Base-by-base conservation (phyloP, 2,113 vertebrate species). In the Corythaixoides concolor region DNA sequence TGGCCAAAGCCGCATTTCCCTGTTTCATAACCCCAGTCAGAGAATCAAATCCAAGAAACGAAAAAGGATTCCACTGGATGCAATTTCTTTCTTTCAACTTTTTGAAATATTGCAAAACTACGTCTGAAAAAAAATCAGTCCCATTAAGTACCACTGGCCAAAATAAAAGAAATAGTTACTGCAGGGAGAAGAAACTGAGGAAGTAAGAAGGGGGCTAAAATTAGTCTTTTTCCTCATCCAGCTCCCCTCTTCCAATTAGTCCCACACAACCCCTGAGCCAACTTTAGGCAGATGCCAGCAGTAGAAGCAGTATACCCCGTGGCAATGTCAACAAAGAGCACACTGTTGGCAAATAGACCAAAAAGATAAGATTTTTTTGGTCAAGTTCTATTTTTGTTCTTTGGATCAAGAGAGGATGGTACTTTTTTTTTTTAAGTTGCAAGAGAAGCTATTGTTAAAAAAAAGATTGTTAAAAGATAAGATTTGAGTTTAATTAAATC, bases 201-300 rank as follows among this genome's bases (percentile, higher is more conserved):
- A 39, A 87, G 23, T 28, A 47, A 82, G 50, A 66, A 82, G 55
- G 18, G 53, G 15, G 82, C 74, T 79, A 64, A 78, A 81, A 88
- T 77, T 17, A 87, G 37, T 27, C 20, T 1, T 0, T 59, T 85
- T 92, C 66, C 77, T 72, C 0, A 0, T 75, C 35, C 22, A 89
- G 33, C 27, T 89, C 33, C 30, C 17, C 17, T 62, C 70, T 89
- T 74, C 27, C 76, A 81, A 81, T 67, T 55, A 93, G 37, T 74
- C 18, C 45, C 68, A 93, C 35, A 79, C 23, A 76, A 72, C 73
- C 14, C 52, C 63, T 37, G 41, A 87, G 90, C 84, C 88, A 89
- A 12, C 60, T 79, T 85, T 0, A 85, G 69, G 66, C 95, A 96
- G 78, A 94, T 79, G 90, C 53, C 92, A 93, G 70, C n/a, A 91